phyloP scores from a whole-genome alignment of 2,113 vertebrate species.

The Oceanites oceanicus region DNA sequence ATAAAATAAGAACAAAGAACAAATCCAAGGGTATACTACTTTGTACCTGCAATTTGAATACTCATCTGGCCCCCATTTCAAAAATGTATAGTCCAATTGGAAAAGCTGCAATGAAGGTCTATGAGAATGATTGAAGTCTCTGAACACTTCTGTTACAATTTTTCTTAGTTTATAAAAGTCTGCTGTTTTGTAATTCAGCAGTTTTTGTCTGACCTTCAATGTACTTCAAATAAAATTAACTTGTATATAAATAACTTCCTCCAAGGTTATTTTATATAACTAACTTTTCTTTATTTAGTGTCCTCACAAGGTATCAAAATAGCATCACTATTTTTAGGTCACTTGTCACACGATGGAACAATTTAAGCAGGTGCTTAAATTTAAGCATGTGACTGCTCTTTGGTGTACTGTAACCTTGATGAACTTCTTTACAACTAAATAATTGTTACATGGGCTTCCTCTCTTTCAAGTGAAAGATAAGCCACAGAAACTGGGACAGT shows the following conservation, averaged over 20 bases:
- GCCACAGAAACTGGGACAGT: background rate
- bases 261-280: conserved; percentile 14
- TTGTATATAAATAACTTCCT: conserved; percentile 35
- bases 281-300: background rate
- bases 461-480: background rate
- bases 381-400: background rate
- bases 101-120: background rate
- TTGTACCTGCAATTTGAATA: background rate
- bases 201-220: conserved; percentile 3
- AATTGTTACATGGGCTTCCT: background rate
- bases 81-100: background rate
- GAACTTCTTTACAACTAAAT: background rate
- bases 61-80: background rate
- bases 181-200: background rate
- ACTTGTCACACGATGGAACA: background rate
- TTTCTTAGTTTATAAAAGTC: background rate
- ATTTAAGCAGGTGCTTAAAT: background rate
- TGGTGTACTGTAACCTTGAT: background rate
- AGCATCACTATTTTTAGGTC: conserved; percentile 22
- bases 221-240: conserved; percentile 37
- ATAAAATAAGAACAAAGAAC: background rate
- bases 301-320: conserved; percentile 13
- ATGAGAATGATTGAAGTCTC: background rate
- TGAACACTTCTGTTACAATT: background rate
- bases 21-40: background rate